Conservation (phyloP, 2,797 vertebrate genomes). For the Neosilurus hyrtlii region DNA sequence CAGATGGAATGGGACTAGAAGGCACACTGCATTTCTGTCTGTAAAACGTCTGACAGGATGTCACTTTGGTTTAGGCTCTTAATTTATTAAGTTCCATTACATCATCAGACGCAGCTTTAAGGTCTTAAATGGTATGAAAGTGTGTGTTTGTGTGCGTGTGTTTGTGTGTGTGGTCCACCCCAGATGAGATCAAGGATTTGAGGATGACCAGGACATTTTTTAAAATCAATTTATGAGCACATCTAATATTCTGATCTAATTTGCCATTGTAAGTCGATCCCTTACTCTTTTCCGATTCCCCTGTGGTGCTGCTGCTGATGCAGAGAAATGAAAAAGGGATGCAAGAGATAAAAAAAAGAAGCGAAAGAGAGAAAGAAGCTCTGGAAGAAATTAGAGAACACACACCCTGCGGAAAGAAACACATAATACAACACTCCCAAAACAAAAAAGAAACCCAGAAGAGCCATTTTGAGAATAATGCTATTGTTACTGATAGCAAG, state of each 20-base stretch:
- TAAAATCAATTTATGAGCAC: conserved; percentile 33
- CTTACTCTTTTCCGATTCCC: conserved; percentile 27
- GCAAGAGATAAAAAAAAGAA: conserved; percentile 35
- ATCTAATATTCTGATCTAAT: conserved; percentile 53
- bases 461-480: neutral
- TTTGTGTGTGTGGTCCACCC: conserved; percentile 18
- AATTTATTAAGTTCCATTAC: conserved; percentile 26
- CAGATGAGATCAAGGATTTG: conserved; percentile 26
- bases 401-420: conserved; percentile 2
- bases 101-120: conserved; percentile 27
- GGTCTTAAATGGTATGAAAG: conserved; percentile 25
- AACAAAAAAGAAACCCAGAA: neutral
- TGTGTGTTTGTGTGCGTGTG: neutral
- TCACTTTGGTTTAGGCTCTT: conserved; percentile 12
- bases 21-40: conserved; percentile 4
- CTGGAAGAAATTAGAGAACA: conserved; percentile 10
- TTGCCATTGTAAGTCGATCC: conserved; percentile 40
- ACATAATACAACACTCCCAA: neutral
- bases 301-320: conserved; percentile 10
- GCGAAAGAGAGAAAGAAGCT: conserved; percentile 55
- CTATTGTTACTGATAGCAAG: neutral
- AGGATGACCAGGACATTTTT: conserved; percentile 26
- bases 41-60: neutral
- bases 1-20: neutral
- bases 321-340: conserved; percentile 10